Percentiles rank a stretch among this genome's conserved stretches.
These are phyloP conservation scores for Aricia artaxerxes DNA, from an alignment of 2,888 invertebrate species.

Conservation along the genomic window DNA sequence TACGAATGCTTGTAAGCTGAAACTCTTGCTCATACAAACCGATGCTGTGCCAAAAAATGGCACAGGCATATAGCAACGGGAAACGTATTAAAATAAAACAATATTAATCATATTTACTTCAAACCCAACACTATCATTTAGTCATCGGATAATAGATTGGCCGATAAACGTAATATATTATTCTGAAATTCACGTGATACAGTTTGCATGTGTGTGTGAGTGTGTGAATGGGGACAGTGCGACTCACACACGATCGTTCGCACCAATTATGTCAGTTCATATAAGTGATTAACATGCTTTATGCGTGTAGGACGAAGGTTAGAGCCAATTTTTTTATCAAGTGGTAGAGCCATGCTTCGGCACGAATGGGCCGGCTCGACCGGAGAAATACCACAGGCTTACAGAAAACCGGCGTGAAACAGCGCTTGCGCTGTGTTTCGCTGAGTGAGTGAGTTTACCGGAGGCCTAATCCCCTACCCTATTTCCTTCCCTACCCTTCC, in stretches of 20 bases:
- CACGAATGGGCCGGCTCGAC: too few relatives aligned
- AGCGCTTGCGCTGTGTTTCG: too few relatives aligned
- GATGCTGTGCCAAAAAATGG: neutral
- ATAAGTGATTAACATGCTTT: neutral
- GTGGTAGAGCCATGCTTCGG: too few relatives aligned
- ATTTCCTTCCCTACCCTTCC: too few relatives aligned
- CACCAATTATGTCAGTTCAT: constrained; percentile 12
- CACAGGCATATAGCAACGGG: neutral
- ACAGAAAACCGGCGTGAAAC: too few relatives aligned
- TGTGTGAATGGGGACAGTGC: neutral
- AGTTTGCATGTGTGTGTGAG: neutral
- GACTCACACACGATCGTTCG: neutral
- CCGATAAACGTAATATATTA: constrained; percentile 36
- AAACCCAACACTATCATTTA: neutral
- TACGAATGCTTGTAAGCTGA: neutral
- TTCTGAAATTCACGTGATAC: constrained; percentile 32
- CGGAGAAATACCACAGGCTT: too few relatives aligned
- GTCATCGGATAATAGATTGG: constrained; percentile 22
- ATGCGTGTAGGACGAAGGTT: neutral
- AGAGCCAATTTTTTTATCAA: neutral
- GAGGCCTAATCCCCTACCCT: too few relatives aligned
- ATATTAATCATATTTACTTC: neutral
- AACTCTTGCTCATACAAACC: neutral
- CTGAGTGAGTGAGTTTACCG: too few relatives aligned
- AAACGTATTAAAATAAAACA: constrained; percentile 9